Conservation (phyloP, 2,888 invertebrate species). For the Microchrysa polita region DNA sequence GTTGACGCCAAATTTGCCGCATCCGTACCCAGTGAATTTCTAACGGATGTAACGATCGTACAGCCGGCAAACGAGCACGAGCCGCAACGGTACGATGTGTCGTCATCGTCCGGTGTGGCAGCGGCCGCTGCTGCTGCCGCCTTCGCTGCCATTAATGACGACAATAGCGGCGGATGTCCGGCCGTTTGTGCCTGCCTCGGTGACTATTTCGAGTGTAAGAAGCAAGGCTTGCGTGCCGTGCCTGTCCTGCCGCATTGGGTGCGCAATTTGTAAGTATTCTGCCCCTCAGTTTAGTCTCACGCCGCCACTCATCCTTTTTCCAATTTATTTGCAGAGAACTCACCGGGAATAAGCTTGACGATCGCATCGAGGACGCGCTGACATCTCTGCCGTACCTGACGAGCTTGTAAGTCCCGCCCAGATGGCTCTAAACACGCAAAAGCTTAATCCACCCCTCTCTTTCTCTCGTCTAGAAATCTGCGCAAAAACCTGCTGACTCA, state of each 20-base stretch:
- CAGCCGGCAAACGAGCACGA: too few species aligned
- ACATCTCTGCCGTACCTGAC: slow-evolving; percentile 65
- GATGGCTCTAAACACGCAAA: not conserved
- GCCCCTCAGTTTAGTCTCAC: not conserved
- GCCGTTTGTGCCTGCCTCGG: slow-evolving; percentile 76
- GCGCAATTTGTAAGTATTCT: slow-evolving; percentile 77
- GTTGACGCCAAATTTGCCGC: too few species aligned
- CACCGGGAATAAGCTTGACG: slow-evolving; percentile 68
- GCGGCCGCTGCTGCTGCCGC: too few species aligned
- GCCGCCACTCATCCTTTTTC: slow-evolving; percentile 14
- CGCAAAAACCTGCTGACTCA: slow-evolving; percentile 83
- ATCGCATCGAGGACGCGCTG: slow-evolving; percentile 65
- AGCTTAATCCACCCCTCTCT: not conserved
- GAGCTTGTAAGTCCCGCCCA: slow-evolving; percentile 65
- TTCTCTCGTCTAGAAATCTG: slow-evolving; percentile 61
- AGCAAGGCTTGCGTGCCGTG: slow-evolving; percentile 74
- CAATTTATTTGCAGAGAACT: slow-evolving; percentile 66
- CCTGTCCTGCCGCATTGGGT: slow-evolving; percentile 82
- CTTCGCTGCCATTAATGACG: too few species aligned
- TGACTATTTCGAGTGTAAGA: slow-evolving; percentile 79
- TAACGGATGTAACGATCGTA: too few species aligned
- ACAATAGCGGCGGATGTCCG: slow-evolving; percentile 66
- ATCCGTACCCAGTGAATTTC: too few species aligned
- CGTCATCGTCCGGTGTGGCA: too few species aligned
- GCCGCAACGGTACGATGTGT: too few species aligned